Evolutionary conservation across 1,140 invertebrate genomes (phyloP).

Genomic region (Drosophila athabasca): DNA sequence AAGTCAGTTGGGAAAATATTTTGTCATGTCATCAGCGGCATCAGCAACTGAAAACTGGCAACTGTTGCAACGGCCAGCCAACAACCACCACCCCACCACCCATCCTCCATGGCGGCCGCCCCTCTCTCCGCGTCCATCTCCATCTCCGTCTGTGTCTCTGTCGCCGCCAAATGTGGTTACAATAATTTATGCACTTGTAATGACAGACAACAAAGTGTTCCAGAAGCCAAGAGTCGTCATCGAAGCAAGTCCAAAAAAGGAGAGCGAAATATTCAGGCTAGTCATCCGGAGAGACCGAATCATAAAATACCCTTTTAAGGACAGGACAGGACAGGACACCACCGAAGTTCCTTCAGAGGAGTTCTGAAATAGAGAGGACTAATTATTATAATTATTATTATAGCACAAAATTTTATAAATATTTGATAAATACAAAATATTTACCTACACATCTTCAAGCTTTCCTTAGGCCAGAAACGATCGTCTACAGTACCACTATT

Average conservation of each 20-base stretch:
- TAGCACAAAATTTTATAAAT: too few relatives aligned
- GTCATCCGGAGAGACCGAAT: too few relatives aligned
- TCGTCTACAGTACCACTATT: too few relatives aligned
- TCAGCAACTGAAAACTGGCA: slow-evolving; percentile 56
- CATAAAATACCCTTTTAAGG: too few relatives aligned
- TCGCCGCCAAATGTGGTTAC: slow-evolving; percentile 78
- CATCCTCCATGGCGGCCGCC: slow-evolving; percentile 17
- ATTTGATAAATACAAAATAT: too few relatives aligned
- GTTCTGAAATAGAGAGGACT: too few relatives aligned
- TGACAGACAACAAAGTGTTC: slow-evolving; percentile 80
- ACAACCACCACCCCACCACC: slow-evolving; percentile 3
- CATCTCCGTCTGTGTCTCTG: slow-evolving; percentile 41
- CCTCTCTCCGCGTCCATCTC: slow-evolving; percentile 19
- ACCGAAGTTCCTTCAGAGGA: too few relatives aligned
- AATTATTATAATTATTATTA: too few relatives aligned
- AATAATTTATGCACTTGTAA: slow-evolving; percentile 82
- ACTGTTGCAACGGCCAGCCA: slow-evolving; percentile 56
- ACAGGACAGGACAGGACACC: too few relatives aligned
- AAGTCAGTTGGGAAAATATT: slow-evolving; percentile 77
- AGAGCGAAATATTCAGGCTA: slow-evolving; percentile 1
- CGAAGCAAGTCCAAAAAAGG: slow-evolving; percentile 30
- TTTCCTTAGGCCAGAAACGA: too few relatives aligned
- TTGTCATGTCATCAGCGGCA: slow-evolving; percentile 78
- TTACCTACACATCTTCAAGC: too few relatives aligned
- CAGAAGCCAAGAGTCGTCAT: slow-evolving; percentile 58